Percentiles rank a stretch among this genome's conserved stretches.
phyloP scores from a whole-genome alignment of 2,113 vertebrate species.

The Hippopotamus amphibius region DNA sequence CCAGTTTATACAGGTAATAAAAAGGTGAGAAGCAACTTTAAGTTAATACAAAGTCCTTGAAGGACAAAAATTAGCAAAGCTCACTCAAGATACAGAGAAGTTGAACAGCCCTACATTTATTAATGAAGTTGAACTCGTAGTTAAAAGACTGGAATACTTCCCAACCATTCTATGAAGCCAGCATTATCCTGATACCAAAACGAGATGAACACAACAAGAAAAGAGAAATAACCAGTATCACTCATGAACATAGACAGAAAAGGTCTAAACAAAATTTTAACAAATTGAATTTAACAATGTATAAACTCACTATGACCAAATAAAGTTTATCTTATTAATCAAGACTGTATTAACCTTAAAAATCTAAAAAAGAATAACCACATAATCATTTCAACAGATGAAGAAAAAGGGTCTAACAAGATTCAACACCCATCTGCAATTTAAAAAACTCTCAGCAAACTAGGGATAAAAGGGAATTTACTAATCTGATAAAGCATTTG shows the following conservation, averaged over 20 bases:
- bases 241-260: neutral
- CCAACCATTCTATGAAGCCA: neutral
- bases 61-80: neutral
- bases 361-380: neutral
- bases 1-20: neutral
- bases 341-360: neutral
- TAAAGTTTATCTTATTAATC: neutral
- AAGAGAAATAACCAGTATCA: neutral
- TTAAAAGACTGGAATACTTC: neutral
- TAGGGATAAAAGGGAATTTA: neutral
- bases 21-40: slow-evolving; percentile 11
- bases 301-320: neutral
- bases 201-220: neutral
- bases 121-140: neutral
- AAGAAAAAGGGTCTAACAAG: neutral
- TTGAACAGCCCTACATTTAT: neutral
- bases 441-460: neutral
- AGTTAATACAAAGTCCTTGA: neutral
- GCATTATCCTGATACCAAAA: neutral
- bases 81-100: neutral
- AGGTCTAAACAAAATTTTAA: neutral
- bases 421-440: neutral
- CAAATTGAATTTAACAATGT: neutral
- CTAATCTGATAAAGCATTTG: neutral
- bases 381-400: neutral